These are phyloP conservation scores for Lepidurus couesii DNA, from an alignment of 1,140 invertebrate species.

Conservation along the genomic window DNA sequence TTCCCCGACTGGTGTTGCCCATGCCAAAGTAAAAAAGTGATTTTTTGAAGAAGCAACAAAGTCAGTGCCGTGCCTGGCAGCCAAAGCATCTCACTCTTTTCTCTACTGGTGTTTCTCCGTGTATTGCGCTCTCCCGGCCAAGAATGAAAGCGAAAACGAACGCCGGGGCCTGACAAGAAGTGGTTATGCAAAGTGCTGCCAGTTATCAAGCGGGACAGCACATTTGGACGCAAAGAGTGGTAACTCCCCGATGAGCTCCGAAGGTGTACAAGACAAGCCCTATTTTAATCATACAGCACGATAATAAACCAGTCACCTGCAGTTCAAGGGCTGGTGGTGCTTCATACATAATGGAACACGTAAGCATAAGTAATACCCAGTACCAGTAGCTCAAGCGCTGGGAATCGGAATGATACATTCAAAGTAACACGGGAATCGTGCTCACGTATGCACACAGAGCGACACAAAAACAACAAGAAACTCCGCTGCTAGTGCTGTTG, in stretches of 20 bases:
- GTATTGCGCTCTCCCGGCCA: too few species aligned
- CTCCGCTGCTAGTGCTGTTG: neutral
- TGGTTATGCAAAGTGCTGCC: constrained; percentile 1
- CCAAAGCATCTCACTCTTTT: neutral
- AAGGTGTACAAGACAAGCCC: constrained; percentile 21
- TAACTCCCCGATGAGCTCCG: constrained; percentile 18
- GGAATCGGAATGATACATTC: constrained; percentile 18
- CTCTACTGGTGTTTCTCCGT: neutral
- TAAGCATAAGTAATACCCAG: constrained; percentile 10
- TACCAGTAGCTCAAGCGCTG: constrained; percentile 13
- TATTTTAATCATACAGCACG: constrained; percentile 22
- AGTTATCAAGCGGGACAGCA: neutral
- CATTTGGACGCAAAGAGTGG: constrained; percentile 5
- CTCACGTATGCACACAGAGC: neutral
- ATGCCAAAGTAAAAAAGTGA: neutral
- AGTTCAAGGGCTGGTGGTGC: neutral
- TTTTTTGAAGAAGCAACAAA: neutral
- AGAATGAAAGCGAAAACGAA: constrained; percentile 2
- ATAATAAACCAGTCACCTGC: constrained; percentile 22
- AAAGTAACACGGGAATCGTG: constrained; percentile 4
- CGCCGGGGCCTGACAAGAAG: neutral
- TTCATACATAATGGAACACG: constrained; percentile 22
- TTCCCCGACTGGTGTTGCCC: neutral
- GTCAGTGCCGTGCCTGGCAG: constrained; percentile 11
- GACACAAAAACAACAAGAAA: neutral